A percentile compares a stretch with the other conserved stretches of the same genome.
phyloP scores from a whole-genome alignment of 2,888 invertebrate species.

The Altica lythri region DNA sequence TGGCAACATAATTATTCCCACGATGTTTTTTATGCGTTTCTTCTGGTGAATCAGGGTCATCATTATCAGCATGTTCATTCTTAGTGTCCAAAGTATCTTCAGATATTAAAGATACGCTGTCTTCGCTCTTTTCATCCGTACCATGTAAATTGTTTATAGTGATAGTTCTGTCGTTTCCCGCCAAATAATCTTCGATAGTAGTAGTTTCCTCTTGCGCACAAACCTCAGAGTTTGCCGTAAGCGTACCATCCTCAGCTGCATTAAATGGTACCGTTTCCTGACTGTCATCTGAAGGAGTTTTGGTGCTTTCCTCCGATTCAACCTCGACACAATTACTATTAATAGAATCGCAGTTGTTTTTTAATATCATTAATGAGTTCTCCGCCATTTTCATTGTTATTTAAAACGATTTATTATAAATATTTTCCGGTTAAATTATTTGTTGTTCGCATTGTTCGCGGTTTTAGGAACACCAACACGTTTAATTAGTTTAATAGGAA shows the following conservation, averaged over 20 bases:
- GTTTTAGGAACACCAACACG: constrained; percentile 16
- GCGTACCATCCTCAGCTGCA: constrained; percentile 31
- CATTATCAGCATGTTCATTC: constrained; percentile 26
- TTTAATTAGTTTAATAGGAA: too few relatives aligned
- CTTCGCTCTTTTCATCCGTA: constrained; percentile 31
- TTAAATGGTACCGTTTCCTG: constrained; percentile 35
- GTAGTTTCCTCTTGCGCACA: constrained; percentile 51
- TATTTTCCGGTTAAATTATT: constrained; percentile 23
- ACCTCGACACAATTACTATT: constrained; percentile 46
- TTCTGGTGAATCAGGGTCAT: constrained; percentile 4
- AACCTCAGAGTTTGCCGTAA: constrained; percentile 38
- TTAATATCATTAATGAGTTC: constrained; percentile 42
- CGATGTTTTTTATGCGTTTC: constrained; percentile 13
- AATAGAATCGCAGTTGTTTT: constrained; percentile 44
- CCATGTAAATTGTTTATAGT: constrained; percentile 38
- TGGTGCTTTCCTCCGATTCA: constrained; percentile 17
- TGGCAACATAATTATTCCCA: constrained; percentile 31
- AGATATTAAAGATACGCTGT: constrained; percentile 39
- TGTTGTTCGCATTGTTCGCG: too few relatives aligned
- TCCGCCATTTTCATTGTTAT: constrained; percentile 47
- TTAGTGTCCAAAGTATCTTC: constrained; percentile 32
- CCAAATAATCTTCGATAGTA: constrained; percentile 50
- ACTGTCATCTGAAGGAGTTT: constrained; percentile 21
- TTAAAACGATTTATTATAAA: constrained; percentile 12
- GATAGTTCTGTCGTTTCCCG: constrained; percentile 49